Evolutionary conservation across 2,888 invertebrate genomes (phyloP).

Genomic region (Argyresthia albistria): DNA sequence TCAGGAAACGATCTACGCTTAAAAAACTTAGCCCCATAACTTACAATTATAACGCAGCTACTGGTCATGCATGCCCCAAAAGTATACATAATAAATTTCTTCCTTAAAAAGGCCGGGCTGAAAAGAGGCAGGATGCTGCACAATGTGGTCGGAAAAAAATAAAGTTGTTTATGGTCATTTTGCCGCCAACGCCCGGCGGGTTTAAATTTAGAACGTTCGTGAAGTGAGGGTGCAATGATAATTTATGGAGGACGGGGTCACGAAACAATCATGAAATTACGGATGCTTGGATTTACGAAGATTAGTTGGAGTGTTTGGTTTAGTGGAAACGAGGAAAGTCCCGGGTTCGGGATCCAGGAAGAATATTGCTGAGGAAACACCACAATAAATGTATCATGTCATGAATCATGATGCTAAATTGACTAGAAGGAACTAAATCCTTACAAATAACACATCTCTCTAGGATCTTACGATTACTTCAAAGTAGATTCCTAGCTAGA

Average conservation of each 20-base stretch:
- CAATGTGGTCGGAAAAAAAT: slow-evolving; percentile 54
- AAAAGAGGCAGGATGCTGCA: slow-evolving; percentile 65
- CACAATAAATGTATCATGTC: too few species aligned
- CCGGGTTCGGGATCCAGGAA: neutral
- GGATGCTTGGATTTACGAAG: too few species aligned
- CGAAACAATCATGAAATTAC: too few species aligned
- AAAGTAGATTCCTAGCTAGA: too few species aligned
- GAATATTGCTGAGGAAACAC: neutral
- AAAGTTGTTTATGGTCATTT: slow-evolving; percentile 63
- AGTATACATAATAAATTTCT: slow-evolving; percentile 69
- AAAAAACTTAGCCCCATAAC: slow-evolving; percentile 55
- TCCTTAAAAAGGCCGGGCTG: slow-evolving; percentile 63
- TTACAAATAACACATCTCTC: too few species aligned
- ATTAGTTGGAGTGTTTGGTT: too few species aligned
- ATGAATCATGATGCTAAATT: too few species aligned
- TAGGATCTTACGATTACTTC: too few species aligned
- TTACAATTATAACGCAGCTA: slow-evolving; percentile 68
- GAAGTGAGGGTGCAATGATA: slow-evolving; percentile 15
- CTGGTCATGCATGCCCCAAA: slow-evolving; percentile 64
- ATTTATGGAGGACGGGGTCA: neutral
- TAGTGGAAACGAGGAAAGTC: too few species aligned
- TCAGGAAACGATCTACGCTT: slow-evolving; percentile 38
- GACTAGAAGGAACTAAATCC: too few species aligned
- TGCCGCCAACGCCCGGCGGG: slow-evolving; percentile 58
- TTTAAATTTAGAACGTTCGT: slow-evolving; percentile 36